Conservation (phyloP, 2,113 vertebrate genomes). For the Pelvicachromis taeniatus region DNA sequence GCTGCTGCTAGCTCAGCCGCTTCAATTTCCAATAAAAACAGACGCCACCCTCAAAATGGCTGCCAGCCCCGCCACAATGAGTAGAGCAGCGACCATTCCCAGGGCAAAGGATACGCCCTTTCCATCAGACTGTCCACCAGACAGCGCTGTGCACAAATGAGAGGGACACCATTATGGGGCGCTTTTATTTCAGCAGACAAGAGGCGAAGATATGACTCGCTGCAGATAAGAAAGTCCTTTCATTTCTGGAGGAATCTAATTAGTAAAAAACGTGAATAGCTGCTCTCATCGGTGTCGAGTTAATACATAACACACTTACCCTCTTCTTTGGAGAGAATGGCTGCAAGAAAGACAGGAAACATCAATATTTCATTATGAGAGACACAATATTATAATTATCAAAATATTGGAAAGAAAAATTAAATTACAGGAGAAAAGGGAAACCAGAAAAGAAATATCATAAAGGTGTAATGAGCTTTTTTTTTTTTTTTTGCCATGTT, state of each 20-base stretch:
- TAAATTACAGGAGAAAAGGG: background rate
- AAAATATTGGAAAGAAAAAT: background rate
- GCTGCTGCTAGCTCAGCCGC: slow-evolving; percentile 18
- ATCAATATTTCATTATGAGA: slow-evolving; percentile 7
- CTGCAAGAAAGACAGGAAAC: slow-evolving; percentile 38
- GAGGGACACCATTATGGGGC: slow-evolving; percentile 7
- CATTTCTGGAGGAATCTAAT: slow-evolving; percentile 35
- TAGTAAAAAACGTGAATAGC: slow-evolving; percentile 13
- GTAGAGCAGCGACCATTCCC: slow-evolving; percentile 57
- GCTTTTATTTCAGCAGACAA: slow-evolving; percentile 5
- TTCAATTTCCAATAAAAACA: slow-evolving; percentile 59
- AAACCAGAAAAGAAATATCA: background rate
- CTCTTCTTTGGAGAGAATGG: slow-evolving; percentile 40
- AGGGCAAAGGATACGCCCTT: slow-evolving; percentile 42
- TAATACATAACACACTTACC: slow-evolving; percentile 40
- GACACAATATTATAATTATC: background rate
- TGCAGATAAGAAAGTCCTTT: slow-evolving; percentile 26
- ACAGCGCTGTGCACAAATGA: slow-evolving; percentile 35
- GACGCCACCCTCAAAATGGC: slow-evolving; percentile 42
- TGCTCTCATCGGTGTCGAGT: background rate
- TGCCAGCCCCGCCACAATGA: slow-evolving; percentile 38
- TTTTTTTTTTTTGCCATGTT: background rate
- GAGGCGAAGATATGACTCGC: slow-evolving; percentile 15
- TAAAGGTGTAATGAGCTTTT: background rate
- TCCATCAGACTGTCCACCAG: slow-evolving; percentile 13